Evolutionary conservation across 2,888 invertebrate genomes (phyloP).

Genomic region (Listrodromus nycthemerus): DNA sequence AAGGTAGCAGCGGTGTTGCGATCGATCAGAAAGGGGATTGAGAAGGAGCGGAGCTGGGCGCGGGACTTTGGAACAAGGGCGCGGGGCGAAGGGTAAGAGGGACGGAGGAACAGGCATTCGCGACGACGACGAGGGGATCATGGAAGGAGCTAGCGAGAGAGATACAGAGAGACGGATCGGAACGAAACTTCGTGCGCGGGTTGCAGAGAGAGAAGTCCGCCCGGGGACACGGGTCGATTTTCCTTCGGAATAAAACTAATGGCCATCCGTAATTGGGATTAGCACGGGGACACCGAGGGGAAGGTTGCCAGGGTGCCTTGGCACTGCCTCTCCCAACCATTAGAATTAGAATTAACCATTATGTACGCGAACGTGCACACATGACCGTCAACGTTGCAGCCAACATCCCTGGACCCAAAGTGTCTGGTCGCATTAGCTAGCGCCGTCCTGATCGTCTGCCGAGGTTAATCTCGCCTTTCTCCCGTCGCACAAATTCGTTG

Average conservation of each 20-base stretch:
- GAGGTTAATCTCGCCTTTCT: conserved; percentile 36
- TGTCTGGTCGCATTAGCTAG: conserved; percentile 38
- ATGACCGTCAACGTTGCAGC: conserved; percentile 37
- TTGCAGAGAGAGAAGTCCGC: conserved; percentile 37
- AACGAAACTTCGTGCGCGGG: conserved; percentile 28
- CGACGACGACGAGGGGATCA: conserved; percentile 56
- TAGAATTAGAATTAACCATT: conserved; percentile 78
- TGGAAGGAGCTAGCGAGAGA: conserved; percentile 42
- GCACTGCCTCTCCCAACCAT: conserved; percentile 69
- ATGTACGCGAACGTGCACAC: conserved; percentile 70
- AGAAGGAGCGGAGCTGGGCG: conserved; percentile 42
- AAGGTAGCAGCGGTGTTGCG: conserved; percentile 74
- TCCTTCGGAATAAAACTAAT: conserved; percentile 82
- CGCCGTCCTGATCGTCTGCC: conserved; percentile 13
- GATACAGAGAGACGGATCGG: conserved; percentile 45
- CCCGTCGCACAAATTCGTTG: not conserved
- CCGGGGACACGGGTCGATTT: conserved; percentile 76
- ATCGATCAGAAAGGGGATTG: conserved; percentile 71
- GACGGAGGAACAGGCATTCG: conserved; percentile 32
- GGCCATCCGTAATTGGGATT: conserved; percentile 83
- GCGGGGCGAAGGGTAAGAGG: conserved; percentile 50
- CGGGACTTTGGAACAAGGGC: conserved; percentile 51
- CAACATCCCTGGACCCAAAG: conserved; percentile 34
- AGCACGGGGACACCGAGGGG: conserved; percentile 70
- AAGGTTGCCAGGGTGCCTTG: conserved; percentile 53